phyloP scores from a whole-genome alignment of 2,888 invertebrate genomes.

The Lasioglossum oenotherae region DNA sequence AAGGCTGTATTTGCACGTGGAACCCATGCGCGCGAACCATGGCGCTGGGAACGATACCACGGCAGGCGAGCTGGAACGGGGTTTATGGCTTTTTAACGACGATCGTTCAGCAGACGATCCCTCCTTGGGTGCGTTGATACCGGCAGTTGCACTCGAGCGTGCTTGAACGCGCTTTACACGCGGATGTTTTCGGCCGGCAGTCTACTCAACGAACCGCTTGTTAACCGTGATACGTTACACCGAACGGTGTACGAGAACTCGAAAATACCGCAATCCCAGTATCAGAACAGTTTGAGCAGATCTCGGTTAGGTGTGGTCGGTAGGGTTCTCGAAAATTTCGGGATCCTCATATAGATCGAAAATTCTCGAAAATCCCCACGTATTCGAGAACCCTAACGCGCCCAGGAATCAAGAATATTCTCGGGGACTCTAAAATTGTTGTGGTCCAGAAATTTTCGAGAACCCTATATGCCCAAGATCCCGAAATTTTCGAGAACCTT shows the following conservation, averaged over 20 bases:
- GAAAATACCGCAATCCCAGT: neutral
- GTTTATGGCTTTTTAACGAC: slow-evolving; percentile 72
- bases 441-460: neutral
- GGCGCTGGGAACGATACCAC: slow-evolving; percentile 1
- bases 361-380: neutral
- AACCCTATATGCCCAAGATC: neutral
- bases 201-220: slow-evolving; percentile 33
- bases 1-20: slow-evolving; percentile 19
- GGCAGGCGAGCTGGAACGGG: slow-evolving; percentile 44
- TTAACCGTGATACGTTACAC: slow-evolving; percentile 3
- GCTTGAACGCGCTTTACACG: slow-evolving; percentile 30
- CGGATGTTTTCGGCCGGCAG: slow-evolving; percentile 17
- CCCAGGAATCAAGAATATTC: too few species aligned
- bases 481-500: neutral
- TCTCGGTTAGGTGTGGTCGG: neutral
- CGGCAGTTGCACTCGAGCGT: slow-evolving; percentile 30
- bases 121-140: slow-evolving; percentile 24
- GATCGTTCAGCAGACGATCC: slow-evolving; percentile 61
- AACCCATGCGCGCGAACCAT: slow-evolving; percentile 8
- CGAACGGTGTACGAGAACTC: neutral
- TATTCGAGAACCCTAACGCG: neutral
- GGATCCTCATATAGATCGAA: neutral
- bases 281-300: neutral
- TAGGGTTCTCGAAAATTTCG: neutral
- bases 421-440: accelerated